Conservation (phyloP, 2,113 vertebrate species). For the Oceanodroma tethys region DNA sequence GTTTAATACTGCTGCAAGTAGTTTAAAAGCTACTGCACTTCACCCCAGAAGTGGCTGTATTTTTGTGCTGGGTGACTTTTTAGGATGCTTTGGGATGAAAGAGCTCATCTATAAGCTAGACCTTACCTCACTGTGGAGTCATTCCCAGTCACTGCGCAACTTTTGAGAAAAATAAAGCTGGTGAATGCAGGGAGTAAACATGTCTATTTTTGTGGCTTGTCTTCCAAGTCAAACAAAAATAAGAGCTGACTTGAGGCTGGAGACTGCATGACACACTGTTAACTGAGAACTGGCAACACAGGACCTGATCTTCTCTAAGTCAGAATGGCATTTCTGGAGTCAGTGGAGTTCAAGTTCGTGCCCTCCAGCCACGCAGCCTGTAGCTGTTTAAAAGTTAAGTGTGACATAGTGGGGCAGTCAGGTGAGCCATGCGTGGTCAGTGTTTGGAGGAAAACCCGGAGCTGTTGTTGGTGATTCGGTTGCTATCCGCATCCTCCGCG, state of each 20-base stretch:
- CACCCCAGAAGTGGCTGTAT: background rate
- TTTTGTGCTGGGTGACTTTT: background rate
- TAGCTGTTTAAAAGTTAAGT: background rate
- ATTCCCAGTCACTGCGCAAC: background rate
- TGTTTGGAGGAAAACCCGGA: background rate
- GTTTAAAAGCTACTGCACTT: background rate
- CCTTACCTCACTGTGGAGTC: background rate
- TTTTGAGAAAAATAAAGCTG: background rate
- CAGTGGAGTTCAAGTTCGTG: background rate
- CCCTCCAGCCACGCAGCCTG: background rate
- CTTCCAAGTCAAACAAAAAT: slow-evolving; percentile 37
- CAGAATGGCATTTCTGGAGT: background rate
- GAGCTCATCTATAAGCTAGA: background rate
- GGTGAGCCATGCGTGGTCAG: background rate
- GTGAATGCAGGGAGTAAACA: background rate
- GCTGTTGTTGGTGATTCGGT: accelerated
- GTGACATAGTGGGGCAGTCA: background rate
- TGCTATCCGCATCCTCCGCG: background rate
- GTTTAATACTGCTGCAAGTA: background rate
- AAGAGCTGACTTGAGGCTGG: slow-evolving; percentile 32
- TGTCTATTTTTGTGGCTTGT: slow-evolving; percentile 24
- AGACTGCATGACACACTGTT: background rate
- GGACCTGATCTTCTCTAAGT: background rate
- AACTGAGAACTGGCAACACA: background rate
- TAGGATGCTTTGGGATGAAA: background rate